These are phyloP conservation scores for Triops cancriformis DNA, from an alignment of 1,140 invertebrate species.

Conservation along the genomic window DNA sequence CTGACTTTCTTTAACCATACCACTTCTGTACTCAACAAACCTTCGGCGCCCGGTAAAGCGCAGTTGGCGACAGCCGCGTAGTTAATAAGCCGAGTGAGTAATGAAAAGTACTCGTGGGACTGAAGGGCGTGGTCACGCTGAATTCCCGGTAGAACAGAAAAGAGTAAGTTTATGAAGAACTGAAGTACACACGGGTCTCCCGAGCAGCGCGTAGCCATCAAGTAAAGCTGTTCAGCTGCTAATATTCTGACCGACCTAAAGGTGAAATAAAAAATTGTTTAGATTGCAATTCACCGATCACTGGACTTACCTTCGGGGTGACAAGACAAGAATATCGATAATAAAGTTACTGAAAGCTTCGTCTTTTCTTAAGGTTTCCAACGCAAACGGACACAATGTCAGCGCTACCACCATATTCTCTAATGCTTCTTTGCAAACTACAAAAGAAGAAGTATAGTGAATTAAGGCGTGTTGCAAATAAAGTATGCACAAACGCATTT, in stretches of 20 bases:
- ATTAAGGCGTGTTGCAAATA: conserved; percentile 15
- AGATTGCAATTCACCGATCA: not conserved
- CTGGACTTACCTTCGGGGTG: conserved; percentile 43
- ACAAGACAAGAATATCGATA: conserved; percentile 75
- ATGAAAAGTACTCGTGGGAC: conserved; percentile 70
- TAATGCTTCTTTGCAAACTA: conserved; percentile 81
- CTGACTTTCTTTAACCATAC: conserved; percentile 66
- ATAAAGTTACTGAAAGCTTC: conserved; percentile 77
- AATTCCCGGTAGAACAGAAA: conserved; percentile 62
- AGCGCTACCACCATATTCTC: conserved; percentile 84
- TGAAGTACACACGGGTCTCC: conserved; percentile 46
- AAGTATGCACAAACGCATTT: conserved; percentile 21
- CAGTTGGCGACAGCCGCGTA: conserved; percentile 60
- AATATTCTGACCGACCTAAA: conserved; percentile 59
- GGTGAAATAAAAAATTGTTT: conserved; percentile 31
- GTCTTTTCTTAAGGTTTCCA: conserved; percentile 63
- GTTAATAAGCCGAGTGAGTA: conserved; percentile 65
- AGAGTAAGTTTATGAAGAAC: conserved; percentile 66
- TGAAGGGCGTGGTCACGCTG: conserved; percentile 67
- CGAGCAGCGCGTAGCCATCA: conserved; percentile 52
- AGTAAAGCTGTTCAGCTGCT: conserved; percentile 71
- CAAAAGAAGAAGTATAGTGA: conserved; percentile 33
- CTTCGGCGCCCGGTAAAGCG: conserved; percentile 57
- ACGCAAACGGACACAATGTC: conserved; percentile 68
- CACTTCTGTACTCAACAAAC: conserved; percentile 65